A percentile compares a stretch with the other conserved stretches of the same genome.
Conservation (phyloP, 1,140 invertebrate genomes). For the roundworm (Caenorhabditis elegans) region DNA sequence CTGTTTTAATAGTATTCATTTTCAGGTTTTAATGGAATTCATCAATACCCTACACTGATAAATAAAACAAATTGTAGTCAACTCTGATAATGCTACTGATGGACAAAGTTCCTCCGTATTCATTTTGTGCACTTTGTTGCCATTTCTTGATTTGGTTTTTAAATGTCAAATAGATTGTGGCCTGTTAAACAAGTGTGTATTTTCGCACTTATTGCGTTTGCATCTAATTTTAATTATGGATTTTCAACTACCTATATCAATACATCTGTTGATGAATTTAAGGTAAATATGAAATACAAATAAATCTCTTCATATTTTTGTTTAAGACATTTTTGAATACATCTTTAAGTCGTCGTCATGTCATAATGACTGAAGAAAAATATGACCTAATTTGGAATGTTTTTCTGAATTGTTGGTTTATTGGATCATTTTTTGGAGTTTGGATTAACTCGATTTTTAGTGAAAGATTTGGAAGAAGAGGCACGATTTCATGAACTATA, state of each 20-base stretch:
- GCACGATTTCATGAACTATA: not conserved
- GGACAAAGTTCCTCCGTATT: too few species aligned
- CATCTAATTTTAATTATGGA: conserved; percentile 48
- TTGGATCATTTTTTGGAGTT: conserved; percentile 49
- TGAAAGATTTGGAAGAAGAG: conserved; percentile 49
- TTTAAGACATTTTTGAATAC: conserved; percentile 22
- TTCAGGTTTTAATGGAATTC: too few species aligned
- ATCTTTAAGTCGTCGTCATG: not conserved
- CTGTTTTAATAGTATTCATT: too few species aligned
- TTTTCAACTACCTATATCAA: conserved; percentile 50
- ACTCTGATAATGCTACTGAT: too few species aligned
- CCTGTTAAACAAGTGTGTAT: not conserved
- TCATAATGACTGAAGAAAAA: not conserved
- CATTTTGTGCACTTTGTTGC: too few species aligned
- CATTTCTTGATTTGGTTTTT: too few species aligned
- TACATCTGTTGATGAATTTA: conserved; percentile 48
- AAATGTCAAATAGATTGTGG: not conserved
- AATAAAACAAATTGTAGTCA: too few species aligned
- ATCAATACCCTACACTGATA: too few species aligned
- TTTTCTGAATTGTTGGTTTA: conserved; percentile 45
- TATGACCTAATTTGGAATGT: conserved; percentile 31
- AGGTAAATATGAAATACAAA: too few species aligned
- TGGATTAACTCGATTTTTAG: conserved; percentile 49
- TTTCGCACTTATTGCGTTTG: not conserved
- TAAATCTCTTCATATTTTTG: not conserved